Conservation (phyloP, 2,888 invertebrate species). For the Coleophora deauratella region DNA sequence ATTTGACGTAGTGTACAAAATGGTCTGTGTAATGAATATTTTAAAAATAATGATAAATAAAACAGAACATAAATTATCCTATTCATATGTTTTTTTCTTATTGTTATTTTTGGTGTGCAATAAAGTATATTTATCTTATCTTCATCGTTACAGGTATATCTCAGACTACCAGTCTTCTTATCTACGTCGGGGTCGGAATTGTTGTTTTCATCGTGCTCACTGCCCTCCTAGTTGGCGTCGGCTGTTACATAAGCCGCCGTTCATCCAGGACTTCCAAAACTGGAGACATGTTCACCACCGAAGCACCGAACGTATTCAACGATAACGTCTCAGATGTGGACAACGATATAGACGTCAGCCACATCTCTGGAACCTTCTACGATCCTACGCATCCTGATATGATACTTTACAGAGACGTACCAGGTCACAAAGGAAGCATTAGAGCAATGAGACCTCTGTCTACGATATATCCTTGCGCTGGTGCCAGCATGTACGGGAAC, state of each 20-base stretch:
- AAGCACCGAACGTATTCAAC: constrained; percentile 60
- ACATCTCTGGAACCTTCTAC: constrained; percentile 64
- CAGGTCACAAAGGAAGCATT: constrained; percentile 47
- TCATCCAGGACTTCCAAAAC: constrained; percentile 45
- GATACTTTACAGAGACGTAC: constrained; percentile 58
- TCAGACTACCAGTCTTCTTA: constrained; percentile 19
- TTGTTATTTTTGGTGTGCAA: too few species aligned
- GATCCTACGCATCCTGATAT: constrained; percentile 64
- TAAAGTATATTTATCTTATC: too few species aligned
- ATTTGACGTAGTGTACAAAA: too few species aligned
- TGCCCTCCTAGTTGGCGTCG: constrained; percentile 29
- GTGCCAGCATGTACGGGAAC: constrained; percentile 60
- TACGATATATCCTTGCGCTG: constrained; percentile 56
- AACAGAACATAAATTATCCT: too few species aligned
- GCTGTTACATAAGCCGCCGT: constrained; percentile 39
- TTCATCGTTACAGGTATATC: too few species aligned
- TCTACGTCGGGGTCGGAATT: constrained; percentile 38
- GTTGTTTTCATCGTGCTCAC: constrained; percentile 30
- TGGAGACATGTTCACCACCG: constrained; percentile 60
- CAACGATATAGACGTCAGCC: constrained; percentile 58
- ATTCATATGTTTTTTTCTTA: too few species aligned
- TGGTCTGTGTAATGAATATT: too few species aligned
- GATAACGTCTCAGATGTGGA: constrained; percentile 60
- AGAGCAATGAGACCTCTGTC: constrained; percentile 63
- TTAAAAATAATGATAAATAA: too few species aligned